Conservation (phyloP, 2,797 vertebrate genomes). For the Lacerta bilineata region DNA sequence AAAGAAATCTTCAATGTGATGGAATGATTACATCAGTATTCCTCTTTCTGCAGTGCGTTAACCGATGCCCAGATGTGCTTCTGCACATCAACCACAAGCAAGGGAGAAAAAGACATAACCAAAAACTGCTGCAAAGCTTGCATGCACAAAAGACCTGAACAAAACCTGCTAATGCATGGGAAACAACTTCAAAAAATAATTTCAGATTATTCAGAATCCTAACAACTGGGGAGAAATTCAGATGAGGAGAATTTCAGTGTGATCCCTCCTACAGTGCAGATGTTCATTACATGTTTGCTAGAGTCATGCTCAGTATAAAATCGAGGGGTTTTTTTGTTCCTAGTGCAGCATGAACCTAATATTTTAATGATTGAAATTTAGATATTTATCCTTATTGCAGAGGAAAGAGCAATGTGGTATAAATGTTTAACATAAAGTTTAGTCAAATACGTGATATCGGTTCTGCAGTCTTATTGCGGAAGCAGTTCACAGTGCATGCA, state of each 20-base stretch:
- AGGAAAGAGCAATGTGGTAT: slow-evolving; percentile 23
- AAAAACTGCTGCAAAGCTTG: background rate
- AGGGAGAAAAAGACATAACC: background rate
- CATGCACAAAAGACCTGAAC: background rate
- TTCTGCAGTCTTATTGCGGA: slow-evolving; percentile 57
- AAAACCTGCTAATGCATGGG: background rate
- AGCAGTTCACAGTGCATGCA: slow-evolving; percentile 50
- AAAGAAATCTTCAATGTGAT: background rate
- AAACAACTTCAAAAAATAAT: background rate
- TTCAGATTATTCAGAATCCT: accelerated
- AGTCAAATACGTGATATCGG: slow-evolving; percentile 49
- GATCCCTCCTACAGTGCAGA: background rate
- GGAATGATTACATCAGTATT: background rate
- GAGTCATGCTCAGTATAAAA: background rate
- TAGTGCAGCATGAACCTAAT: background rate
- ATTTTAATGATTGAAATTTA: slow-evolving; percentile 57
- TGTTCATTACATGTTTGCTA: background rate
- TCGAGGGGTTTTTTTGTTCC: background rate
- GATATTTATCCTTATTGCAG: background rate
- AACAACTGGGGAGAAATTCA: background rate
- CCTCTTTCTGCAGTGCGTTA: background rate
- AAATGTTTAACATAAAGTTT: slow-evolving; percentile 56
- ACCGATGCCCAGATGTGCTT: background rate
- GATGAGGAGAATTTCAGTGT: background rate
- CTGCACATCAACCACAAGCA: background rate